Percentiles rank a stretch among this genome's conserved stretches.
phyloP scores from a whole-genome alignment of 2,113 vertebrate genomes.

The Beaufortia kweichowensis region DNA sequence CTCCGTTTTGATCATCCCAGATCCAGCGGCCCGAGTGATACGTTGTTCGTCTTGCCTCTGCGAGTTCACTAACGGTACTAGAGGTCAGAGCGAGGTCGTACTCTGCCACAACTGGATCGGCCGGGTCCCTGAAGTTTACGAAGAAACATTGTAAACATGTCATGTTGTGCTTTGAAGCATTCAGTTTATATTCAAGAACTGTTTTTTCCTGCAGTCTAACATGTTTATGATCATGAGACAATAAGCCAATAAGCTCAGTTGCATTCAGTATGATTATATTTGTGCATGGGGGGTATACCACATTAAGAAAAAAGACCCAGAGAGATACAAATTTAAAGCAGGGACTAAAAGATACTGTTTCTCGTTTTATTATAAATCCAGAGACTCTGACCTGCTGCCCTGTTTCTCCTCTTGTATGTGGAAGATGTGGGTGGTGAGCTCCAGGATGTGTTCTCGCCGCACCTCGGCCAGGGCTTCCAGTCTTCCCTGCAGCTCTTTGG shows the following conservation, averaged over 20 bases:
- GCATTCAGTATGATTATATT: background rate
- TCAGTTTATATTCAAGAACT: background rate
- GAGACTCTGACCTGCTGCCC: slow-evolving; percentile 78
- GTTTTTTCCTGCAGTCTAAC: background rate
- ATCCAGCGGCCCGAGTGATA: slow-evolving; percentile 97
- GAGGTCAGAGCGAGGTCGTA: slow-evolving; percentile 88
- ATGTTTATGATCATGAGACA: background rate
- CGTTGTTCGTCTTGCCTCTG: slow-evolving; percentile 91
- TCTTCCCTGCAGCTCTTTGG: slow-evolving; percentile 75
- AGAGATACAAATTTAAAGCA: too few relatives aligned
- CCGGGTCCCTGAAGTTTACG: slow-evolving; percentile 82
- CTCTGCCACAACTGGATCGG: slow-evolving; percentile 79
- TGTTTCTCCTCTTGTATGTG: slow-evolving; percentile 90
- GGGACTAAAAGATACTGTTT: too few relatives aligned
- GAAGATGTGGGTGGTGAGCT: slow-evolving; percentile 91
- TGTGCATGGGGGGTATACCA: background rate
- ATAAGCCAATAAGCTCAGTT: background rate
- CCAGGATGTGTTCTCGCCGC: slow-evolving; percentile 81
- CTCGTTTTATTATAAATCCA: too few relatives aligned
- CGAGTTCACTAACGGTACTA: slow-evolving; percentile 95
- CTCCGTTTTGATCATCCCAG: slow-evolving; percentile 95
- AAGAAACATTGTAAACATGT: background rate
- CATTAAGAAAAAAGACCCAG: too few relatives aligned
- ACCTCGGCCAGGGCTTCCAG: slow-evolving; percentile 80
- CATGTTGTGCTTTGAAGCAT: background rate